Conservation (phyloP, 2,797 vertebrate genomes). For the Holocentrus rufus region DNA sequence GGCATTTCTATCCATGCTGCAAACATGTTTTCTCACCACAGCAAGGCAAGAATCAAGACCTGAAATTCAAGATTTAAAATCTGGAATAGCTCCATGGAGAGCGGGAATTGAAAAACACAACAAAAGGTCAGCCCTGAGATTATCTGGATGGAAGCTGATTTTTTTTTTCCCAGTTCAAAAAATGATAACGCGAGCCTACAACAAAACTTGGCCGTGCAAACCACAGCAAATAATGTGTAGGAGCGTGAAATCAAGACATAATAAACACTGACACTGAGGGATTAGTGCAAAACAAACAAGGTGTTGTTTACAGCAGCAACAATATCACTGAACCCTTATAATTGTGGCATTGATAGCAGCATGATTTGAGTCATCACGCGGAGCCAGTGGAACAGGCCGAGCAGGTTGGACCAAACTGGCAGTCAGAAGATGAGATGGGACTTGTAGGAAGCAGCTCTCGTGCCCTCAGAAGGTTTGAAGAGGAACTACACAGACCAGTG, state of each 20-base stretch:
- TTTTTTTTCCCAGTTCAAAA: background rate
- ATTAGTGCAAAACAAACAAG: conserved; percentile 36
- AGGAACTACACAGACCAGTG: conserved; percentile 33
- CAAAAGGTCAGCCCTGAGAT: background rate
- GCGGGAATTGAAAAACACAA: too few species aligned
- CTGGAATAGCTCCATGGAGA: too few species aligned
- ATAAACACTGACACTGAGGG: conserved; percentile 54
- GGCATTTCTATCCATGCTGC: background rate
- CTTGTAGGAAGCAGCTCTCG: conserved; percentile 54
- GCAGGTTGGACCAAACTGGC: conserved; percentile 62
- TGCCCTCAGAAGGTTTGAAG: conserved; percentile 22
- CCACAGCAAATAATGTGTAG: conserved; percentile 48
- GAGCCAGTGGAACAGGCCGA: conserved; percentile 60
- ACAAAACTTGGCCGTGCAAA: conserved; percentile 31
- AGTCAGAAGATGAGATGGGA: conserved; percentile 60
- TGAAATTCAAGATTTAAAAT: too few species aligned
- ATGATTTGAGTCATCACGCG: conserved; percentile 62
- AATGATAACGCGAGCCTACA: conserved; percentile 3
- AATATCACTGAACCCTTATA: conserved; percentile 54
- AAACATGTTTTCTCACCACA: too few species aligned
- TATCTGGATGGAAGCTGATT: background rate
- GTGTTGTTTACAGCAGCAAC: conserved; percentile 71
- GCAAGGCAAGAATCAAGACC: too few species aligned
- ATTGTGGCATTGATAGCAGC: conserved; percentile 54
- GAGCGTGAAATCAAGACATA: conserved; percentile 40